Base-by-base conservation (phyloP, 2,888 invertebrate genomes). In the Xestia xanthographa region DNA sequence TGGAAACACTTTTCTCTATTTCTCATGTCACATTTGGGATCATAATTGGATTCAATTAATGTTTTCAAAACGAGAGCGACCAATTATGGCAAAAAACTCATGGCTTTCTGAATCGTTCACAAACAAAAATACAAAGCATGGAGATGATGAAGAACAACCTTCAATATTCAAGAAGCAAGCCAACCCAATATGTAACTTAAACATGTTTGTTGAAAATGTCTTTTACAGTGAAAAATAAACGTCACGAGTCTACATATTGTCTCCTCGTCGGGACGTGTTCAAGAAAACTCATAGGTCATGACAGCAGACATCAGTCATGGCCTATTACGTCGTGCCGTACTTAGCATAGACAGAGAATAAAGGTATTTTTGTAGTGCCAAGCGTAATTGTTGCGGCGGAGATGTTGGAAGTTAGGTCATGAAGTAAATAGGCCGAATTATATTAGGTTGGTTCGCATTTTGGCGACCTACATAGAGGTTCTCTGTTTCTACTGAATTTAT, bases 281-380 rank as follows among this genome's bases (percentile, higher is more conserved):
- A 29, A 62, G 60, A 56, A 72, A 74, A 79, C 70, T 65, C 50
- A 45, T 58, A 63, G 63, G 80, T 83, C 81, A 79, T 79, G 75
- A 75, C 71, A 50, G 63, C 3, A 20, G 12, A 43, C 67, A 84
- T 84, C 80, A 75, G 80, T 84, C 80, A 80, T 63, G 71, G 67
- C 8, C 48, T 48, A 65, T 79, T 75, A 72, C 62, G 5, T 58
- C 11, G 14, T 60, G 17, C 11, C 50, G 22, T 66, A 69, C 72
- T 68, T 72, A 66, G 41, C 53, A 56, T 79, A 62, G 50, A n/a
- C 34, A 22, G 22, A 4, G 22, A 69, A 34, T 22, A 22, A 22
- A 58, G 43, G 43, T 38, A 79, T 45, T 26, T 50, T 45, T 79
- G n/a, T 45, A 63, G 29, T 45, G 38, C 20, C 70, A 53, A 68